Base-by-base conservation (phyloP, 1,140 invertebrate genomes). In the Drosophila kikkawai region DNA sequence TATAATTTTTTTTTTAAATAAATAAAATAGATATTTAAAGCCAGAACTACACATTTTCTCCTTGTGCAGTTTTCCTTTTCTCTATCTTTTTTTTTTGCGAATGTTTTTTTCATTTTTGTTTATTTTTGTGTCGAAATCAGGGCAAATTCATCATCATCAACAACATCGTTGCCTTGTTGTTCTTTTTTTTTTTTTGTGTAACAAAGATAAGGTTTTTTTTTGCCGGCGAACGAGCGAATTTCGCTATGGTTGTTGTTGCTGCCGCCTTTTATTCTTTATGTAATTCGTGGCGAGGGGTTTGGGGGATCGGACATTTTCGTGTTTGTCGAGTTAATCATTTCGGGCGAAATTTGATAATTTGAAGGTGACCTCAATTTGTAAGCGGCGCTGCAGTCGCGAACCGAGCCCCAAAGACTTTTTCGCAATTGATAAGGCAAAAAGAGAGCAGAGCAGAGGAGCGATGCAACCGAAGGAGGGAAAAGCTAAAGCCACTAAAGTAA, bases 131-230 rank as follows among this genome's bases (percentile, higher is more conserved):
- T 90, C 85, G 85, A 88, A 88, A 88, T 88, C 85, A 88, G 85
- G 85, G 85, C 85, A 84, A 90, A 88, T 86, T 87, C 83, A 87
- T 88, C 85, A 88, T 88, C 84, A 88, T 82, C 85, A 88, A 88
- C 84, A 87, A 83, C 84, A 90, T 84, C 79, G 80, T 58, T 69
- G 75, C 82, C 85, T 86, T 87, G 83, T 74, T 75, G 39, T 79
- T 80, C 65, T 66, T 71, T 78, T 37, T 26, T 58, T 58, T 60
- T 78, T 79, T 78, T 82, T 86, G 83, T 84, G 64, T 87, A 85
- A 85, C 78, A 79, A 88, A 88, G 85, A 88, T 88, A 88, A 88
- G 85, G 85, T 60, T 87, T 55, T 55, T 42, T 59, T 84, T 85
- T 45, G 76, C 79, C 47, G 56, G 75, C 74, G 55, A 74, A 87